A percentile compares a stretch with the other conserved stretches of the same genome.
Evolutionary conservation across 2,113 vertebrate genomes (phyloP).

Genomic region (Felis catus): DNA sequence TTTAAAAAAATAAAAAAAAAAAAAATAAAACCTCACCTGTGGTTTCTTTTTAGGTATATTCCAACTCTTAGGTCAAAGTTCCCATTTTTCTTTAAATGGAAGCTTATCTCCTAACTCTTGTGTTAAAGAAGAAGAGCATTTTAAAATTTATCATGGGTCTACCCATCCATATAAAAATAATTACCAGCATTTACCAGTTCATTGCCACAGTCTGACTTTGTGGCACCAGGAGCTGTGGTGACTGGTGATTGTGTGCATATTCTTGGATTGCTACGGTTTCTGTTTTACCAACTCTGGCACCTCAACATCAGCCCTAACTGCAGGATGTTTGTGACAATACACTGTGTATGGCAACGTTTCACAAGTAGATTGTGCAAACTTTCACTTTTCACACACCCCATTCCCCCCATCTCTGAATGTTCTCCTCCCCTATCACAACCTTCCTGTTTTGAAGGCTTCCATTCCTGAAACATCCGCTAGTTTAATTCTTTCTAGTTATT

Average conservation of each 20-base stretch:
- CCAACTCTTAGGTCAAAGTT: neutral
- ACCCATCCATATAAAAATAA: neutral
- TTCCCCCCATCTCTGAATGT: neutral
- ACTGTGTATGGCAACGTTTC: neutral
- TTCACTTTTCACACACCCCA: neutral
- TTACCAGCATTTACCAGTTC: neutral
- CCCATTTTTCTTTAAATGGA: constrained; percentile 11
- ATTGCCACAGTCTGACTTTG: neutral
- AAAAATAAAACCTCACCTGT: neutral
- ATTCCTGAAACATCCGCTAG: neutral
- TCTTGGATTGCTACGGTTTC: neutral
- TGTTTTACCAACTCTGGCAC: neutral
- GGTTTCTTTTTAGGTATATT: constrained; percentile 27
- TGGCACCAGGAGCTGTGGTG: neutral
- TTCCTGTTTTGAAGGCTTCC: neutral
- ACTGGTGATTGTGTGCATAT: neutral
- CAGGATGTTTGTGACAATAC: neutral
- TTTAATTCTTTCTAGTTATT: neutral
- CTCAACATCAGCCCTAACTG: neutral
- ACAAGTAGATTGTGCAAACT: neutral
- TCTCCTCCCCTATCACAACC: neutral
- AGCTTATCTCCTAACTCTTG: neutral
- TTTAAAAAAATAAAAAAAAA: no score
- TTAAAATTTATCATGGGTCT: neutral
- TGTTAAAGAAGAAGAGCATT: neutral